These are phyloP conservation scores for Pseudomyrmex flavicornis DNA, from an alignment of 1,140 invertebrate genomes.

Conservation along the genomic window DNA sequence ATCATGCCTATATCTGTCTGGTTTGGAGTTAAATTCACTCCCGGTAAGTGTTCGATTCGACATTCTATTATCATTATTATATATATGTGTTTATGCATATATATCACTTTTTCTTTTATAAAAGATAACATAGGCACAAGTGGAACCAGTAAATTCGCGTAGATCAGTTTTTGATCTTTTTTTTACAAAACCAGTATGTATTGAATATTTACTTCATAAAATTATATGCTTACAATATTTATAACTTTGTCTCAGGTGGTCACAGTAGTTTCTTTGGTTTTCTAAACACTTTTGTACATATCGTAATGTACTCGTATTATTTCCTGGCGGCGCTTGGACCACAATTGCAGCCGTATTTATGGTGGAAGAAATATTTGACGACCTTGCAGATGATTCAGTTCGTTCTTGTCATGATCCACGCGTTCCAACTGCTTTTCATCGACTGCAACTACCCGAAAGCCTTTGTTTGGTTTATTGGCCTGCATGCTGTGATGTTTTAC, in stretches of 20 bases:
- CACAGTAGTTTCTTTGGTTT: conserved; percentile 92
- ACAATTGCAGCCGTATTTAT: conserved; percentile 93
- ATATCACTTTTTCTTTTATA: too few species aligned
- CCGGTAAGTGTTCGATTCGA: conserved; percentile 86
- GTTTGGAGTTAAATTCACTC: conserved; percentile 96
- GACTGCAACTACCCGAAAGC: conserved; percentile 94
- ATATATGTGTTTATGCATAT: too few species aligned
- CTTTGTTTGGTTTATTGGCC: conserved; percentile 90
- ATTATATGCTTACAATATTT: background rate
- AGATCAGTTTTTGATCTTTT: too few species aligned
- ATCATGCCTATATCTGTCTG: conserved; percentile 96
- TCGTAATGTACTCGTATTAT: conserved; percentile 97
- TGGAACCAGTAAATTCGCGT: too few species aligned
- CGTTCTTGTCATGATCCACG: conserved; percentile 91
- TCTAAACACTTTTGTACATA: conserved; percentile 96
- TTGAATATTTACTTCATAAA: background rate
- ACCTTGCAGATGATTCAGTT: conserved; percentile 95
- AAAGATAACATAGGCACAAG: too few species aligned
- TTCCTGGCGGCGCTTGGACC: conserved; percentile 94
- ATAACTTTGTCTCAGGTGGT: conserved; percentile 86
- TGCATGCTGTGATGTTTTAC: conserved; percentile 92
- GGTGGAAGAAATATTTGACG: conserved; percentile 98
- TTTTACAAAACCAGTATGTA: too few species aligned
- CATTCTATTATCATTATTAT: background rate
- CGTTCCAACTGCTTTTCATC: conserved; percentile 93